Evolutionary conservation across 1,140 invertebrate species (phyloP), one percentile per base, ranked within the genome.

Genomic region (Alviniconcha marisindica): DNA sequence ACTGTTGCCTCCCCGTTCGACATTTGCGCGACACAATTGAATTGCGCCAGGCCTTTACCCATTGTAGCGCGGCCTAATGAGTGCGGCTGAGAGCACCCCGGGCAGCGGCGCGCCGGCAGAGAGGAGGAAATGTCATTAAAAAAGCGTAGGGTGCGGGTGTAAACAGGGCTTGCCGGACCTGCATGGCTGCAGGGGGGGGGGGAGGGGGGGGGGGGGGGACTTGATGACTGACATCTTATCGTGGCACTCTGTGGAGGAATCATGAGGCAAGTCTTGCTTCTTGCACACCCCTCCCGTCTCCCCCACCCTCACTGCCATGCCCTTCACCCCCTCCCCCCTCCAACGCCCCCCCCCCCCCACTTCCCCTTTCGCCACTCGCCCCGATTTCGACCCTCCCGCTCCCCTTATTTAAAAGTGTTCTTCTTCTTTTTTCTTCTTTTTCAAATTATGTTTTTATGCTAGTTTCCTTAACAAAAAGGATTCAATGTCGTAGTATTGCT

Each of bases 21-120:
- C 69, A 71, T 71, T 71, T 71, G 36, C 36, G 69, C 33, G 69
- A 71, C 69, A 40, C 69, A 71, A 71, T 71, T 71, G 36, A 71
- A 71, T 71, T 71, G 69, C 69, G 69, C 69, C 33, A 33, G 36
- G 14, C 69, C 69, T 42, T 21, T 24, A 14, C 69, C 69, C 18
- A 71, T 71, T 71, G 69, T 42, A 24, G 69, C 33, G 69, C 69
- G 0, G 33, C 21, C 69, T 71, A 71, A 71, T 71, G 36, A 33
- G 14, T 21, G 33, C 4, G 18, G 69, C 33, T 14, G 69, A 40
- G 69, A 40, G 69, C 63, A 14, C 63, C 28, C 2, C 63, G 63
- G 63, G 63, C 28, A 66, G n/a, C 28, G 31, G 63, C n/a, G 12
- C 21, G 21, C 54, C 54, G 28, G 14, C 12, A 28, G 28, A 33